phyloP scores from a whole-genome alignment of 64 coral and sea anemone genomes.

The Stylophora pistillata region DNA sequence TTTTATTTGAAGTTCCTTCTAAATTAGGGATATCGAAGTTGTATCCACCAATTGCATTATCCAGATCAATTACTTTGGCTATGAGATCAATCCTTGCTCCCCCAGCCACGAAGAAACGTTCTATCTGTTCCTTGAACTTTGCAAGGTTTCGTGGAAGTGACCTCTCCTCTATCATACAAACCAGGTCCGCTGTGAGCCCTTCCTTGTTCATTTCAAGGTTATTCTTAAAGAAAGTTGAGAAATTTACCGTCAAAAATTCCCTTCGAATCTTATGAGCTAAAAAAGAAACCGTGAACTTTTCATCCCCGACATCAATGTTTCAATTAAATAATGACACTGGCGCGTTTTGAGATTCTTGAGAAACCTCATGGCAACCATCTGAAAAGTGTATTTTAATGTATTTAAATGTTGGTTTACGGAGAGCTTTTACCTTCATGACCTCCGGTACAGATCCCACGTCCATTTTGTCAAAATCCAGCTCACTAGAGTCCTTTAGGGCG shows the following conservation, averaged over 20 bases:
- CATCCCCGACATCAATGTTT: too few relatives aligned
- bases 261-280: too few relatives aligned
- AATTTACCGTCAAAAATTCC: too few relatives aligned
- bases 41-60: conserved; percentile 12
- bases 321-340: too few relatives aligned
- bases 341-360: too few relatives aligned
- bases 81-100: conserved; percentile 10
- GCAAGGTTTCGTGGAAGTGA: neutral
- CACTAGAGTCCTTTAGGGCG: neutral
- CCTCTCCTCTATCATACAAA: conserved; percentile 1
- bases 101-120: conserved; percentile 9
- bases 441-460: neutral
- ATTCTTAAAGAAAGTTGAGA: neutral
- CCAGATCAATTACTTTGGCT: conserved; percentile 9
- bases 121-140: conserved; percentile 7
- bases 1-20: neutral
- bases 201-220: conserved; percentile 18
- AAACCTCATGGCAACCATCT: too few relatives aligned
- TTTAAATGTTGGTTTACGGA: too few relatives aligned
- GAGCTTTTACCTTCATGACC: too few relatives aligned
- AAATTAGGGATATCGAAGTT: conserved; percentile 6
- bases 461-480: conserved; percentile 8
- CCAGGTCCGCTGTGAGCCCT: neutral
- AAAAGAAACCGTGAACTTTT: too few relatives aligned
- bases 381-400: too few relatives aligned